These are phyloP conservation scores for Polypterus senegalus DNA, from an alignment of 2,113 vertebrate species.

Conservation along the genomic window DNA sequence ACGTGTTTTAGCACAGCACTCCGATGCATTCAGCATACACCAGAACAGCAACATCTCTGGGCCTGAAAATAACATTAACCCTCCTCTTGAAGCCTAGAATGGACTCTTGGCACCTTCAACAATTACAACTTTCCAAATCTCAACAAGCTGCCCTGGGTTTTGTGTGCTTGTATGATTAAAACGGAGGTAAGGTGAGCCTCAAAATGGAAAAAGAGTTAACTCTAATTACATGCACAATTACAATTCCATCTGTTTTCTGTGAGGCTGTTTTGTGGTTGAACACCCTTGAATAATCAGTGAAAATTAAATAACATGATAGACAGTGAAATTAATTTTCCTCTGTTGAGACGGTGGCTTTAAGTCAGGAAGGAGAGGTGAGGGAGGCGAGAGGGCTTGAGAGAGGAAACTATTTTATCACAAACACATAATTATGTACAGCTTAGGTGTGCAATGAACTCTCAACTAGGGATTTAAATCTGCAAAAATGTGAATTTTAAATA, in stretches of 20 bases:
- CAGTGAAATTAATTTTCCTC: constrained; percentile 48
- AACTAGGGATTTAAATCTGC: not conserved
- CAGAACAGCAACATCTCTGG: not conserved
- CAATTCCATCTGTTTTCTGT: constrained; percentile 56
- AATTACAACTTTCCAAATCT: too few relatives aligned
- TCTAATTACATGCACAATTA: constrained; percentile 61
- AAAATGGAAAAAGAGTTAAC: constrained; percentile 29
- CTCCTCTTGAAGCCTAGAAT: not conserved
- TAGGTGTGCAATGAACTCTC: not conserved
- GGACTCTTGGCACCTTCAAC: too few relatives aligned
- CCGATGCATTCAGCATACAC: not conserved
- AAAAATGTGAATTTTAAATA: too few relatives aligned
- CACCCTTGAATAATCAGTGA: constrained; percentile 54
- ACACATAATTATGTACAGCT: constrained; percentile 5
- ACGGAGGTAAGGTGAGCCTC: not conserved
- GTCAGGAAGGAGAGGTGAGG: not conserved
- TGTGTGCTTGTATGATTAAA: not conserved
- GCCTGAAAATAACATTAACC: not conserved
- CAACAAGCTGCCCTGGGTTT: not conserved
- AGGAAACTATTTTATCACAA: constrained; percentile 7
- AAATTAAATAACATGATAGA: constrained; percentile 56
- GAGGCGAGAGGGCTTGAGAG: not conserved
- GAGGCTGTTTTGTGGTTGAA: constrained; percentile 44
- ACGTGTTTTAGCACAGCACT: not conserved
- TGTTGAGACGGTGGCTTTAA: constrained; percentile 22